Base-by-base conservation (phyloP, 2,113 vertebrate species). In the Corythornis vintsioides region DNA sequence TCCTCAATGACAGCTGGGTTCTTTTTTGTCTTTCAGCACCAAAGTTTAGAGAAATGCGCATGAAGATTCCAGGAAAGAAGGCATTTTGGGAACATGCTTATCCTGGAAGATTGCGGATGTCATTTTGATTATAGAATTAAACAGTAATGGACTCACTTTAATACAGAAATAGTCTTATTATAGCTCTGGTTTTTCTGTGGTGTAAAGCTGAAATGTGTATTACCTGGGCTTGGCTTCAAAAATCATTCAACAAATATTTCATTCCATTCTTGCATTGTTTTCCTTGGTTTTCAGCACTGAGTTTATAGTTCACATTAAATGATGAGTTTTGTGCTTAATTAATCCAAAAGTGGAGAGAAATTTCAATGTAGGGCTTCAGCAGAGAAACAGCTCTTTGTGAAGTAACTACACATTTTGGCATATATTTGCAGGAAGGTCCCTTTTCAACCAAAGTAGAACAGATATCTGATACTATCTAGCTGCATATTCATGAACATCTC, bases 361-460 rank as follows among this genome's bases (percentile, higher is more conserved):
- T 76, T 65, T 75, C 15, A 79, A 33, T 29, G 35, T 35, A 89
- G 55, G 20, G 86, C 77, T 88, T 93, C 86, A 78, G 61, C 29
- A 81, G 65, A 92, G 50, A 90, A 93, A 33, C 5, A 47, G 56
- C 55, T 93, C 60, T 96, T 89, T 94, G 31, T 74, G 48, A 70
- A 82, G 19, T 6, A 56, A 10, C 29, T 53, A 45, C 14, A 60
- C 7, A 64, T 86, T 92, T 64, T 77, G 91, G 70, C 61, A 48
- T 38, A 81, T 65, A 63, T 85, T 75, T 60, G 26, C 64, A 63
- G 11, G 13, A 61, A 85, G 16, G 52, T 82, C 86, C 61, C 47
- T 96, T 95, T 90, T 94, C 84, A 47, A 84, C 25, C 67, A 35
- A 95, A 88, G 89, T 60, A 92, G 53, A 65, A 86, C 72, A 83